These are phyloP conservation scores for Typhlichthys eigenmanni DNA, from an alignment of 2,797 vertebrate genomes.

Conservation along the genomic window DNA sequence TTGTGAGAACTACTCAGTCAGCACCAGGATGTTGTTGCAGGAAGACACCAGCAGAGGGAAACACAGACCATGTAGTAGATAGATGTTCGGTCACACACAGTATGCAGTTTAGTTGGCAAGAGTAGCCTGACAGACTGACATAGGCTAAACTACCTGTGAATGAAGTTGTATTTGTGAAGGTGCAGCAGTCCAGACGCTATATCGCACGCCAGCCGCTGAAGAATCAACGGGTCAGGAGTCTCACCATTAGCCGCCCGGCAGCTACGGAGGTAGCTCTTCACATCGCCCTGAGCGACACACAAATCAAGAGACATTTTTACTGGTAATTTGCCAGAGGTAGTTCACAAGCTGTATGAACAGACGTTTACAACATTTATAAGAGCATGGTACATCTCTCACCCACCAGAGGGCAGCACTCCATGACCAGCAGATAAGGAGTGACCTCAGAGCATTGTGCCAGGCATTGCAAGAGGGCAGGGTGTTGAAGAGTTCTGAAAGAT, in stretches of 20 bases:
- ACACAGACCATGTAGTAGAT: conserved; percentile 26
- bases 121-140: neutral
- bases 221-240: conserved; percentile 86
- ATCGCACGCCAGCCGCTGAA: conserved; percentile 95
- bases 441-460: conserved; percentile 94
- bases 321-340: neutral
- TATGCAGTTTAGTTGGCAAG: neutral
- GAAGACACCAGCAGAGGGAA: conserved; percentile 72
- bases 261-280: conserved; percentile 93
- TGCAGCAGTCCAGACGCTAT: conserved; percentile 91
- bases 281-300: conserved; percentile 83
- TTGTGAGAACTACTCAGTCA: conserved; percentile 88
- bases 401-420: conserved; percentile 98
- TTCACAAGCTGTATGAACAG: conserved; percentile 3
- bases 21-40: conserved; percentile 99
- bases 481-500: conserved; percentile 84
- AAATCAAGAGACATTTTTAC: neutral
- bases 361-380: conserved; percentile 1
- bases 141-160: conserved; percentile 85
- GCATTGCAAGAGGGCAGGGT: conserved; percentile 92
- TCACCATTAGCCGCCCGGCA: conserved; percentile 83
- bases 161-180: conserved; percentile 92
- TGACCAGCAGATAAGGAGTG: conserved; percentile 95
- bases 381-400: conserved; percentile 44
- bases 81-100: neutral